Percentiles rank a stretch among this genome's conserved stretches.
These are phyloP conservation scores for Apotomis turbidana DNA, from an alignment of 2,888 invertebrate species.

Conservation along the genomic window DNA sequence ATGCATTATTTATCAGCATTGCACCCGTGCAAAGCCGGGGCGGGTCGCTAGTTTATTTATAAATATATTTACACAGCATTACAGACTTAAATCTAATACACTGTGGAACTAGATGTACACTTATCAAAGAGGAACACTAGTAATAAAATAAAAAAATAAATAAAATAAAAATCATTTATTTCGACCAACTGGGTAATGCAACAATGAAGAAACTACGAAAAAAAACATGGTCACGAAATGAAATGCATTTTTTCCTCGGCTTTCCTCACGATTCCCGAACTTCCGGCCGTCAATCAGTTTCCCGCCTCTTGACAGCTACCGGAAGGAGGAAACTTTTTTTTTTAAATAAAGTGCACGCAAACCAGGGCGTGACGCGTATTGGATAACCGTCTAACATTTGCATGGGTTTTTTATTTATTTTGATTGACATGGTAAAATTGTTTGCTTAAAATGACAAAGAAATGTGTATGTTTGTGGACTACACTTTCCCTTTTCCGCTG, in stretches of 20 bases:
- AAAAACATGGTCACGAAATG: slow-evolving; percentile 55
- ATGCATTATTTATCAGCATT: too few species aligned
- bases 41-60: too few species aligned
- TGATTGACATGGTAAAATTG: slow-evolving; percentile 30
- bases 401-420: slow-evolving; percentile 9
- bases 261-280: slow-evolving; percentile 47
- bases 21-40: too few species aligned
- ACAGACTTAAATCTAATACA: too few species aligned
- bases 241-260: slow-evolving; percentile 63
- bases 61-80: too few species aligned
- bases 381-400: slow-evolving; percentile 23
- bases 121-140: too few species aligned
- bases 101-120: too few species aligned
- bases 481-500: too few species aligned
- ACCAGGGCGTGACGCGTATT: slow-evolving; percentile 43
- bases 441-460: slow-evolving; percentile 5
- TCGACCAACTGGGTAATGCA: too few species aligned
- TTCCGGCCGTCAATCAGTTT: slow-evolving; percentile 71
- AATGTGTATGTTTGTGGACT: neutral
- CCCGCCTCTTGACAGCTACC: slow-evolving; percentile 67
- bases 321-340: slow-evolving; percentile 42
- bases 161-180: too few species aligned
- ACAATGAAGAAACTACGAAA: neutral
- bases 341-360: slow-evolving; percentile 39
- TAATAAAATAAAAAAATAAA: too few species aligned